phyloP scores from a whole-genome alignment of 2,888 invertebrate species.

The Ferdinandea cuprea region DNA sequence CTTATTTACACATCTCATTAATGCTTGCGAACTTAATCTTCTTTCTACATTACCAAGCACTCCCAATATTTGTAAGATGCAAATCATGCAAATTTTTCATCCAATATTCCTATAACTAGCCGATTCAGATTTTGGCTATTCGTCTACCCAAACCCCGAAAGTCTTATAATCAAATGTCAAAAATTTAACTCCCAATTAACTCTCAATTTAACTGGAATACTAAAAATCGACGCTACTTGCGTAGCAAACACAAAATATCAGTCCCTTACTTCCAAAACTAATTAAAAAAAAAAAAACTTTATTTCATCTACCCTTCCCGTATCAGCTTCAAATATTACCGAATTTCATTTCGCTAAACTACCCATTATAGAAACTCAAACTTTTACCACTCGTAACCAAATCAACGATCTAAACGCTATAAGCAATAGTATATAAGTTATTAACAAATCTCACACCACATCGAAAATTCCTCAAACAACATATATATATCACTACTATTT shows the following conservation, averaged over 20 bases:
- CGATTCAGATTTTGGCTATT: background rate
- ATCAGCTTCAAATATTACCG: background rate
- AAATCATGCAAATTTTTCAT: too few relatives aligned
- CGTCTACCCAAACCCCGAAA: background rate
- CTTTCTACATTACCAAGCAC: too few relatives aligned
- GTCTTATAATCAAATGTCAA: too few relatives aligned
- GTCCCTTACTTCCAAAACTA: background rate
- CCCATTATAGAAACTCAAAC: too few relatives aligned
- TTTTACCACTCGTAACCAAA: background rate
- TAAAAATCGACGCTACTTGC: background rate
- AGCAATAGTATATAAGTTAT: too few relatives aligned
- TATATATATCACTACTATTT: background rate
- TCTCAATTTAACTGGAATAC: background rate
- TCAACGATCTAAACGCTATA: too few relatives aligned
- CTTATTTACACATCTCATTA: background rate
- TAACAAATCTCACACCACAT: background rate
- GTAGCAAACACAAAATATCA: too few relatives aligned
- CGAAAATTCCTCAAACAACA: background rate
- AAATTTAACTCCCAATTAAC: too few relatives aligned
- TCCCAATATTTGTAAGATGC: background rate
- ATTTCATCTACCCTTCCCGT: background rate
- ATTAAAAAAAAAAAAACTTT: background rate
- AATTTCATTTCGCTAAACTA: background rate
- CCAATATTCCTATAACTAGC: background rate
- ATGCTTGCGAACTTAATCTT: background rate